Conservation (phyloP, 2,888 invertebrate genomes). For the Lydus trimaculatus region DNA sequence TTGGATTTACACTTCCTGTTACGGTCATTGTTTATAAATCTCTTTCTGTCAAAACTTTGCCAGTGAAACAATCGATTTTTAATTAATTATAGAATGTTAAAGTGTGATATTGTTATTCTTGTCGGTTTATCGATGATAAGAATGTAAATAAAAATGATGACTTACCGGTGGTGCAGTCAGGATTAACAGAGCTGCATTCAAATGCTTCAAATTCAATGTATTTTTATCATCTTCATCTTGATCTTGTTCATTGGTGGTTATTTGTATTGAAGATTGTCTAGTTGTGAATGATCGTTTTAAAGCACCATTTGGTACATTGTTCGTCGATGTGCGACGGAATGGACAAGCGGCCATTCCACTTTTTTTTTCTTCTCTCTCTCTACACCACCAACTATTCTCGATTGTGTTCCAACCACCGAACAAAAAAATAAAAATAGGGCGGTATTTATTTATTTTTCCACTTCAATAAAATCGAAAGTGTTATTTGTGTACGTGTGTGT, state of each 20-base stretch:
- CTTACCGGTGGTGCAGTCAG: conserved; percentile 85
- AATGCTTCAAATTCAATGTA: conserved; percentile 77
- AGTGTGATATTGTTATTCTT: too few species aligned
- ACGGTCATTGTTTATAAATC: too few species aligned
- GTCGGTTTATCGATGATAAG: too few species aligned
- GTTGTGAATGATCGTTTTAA: conserved; percentile 58
- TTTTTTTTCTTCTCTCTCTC: not conserved
- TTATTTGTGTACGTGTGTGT: too few species aligned
- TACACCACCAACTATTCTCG: too few species aligned
- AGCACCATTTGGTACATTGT: conserved; percentile 64
- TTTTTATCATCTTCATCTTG: conserved; percentile 69
- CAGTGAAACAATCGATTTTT: too few species aligned
- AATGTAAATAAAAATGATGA: conserved; percentile 33
- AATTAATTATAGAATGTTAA: too few species aligned
- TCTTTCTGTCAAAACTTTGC: too few species aligned
- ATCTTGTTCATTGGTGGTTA: conserved; percentile 60
- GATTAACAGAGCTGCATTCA: conserved; percentile 81
- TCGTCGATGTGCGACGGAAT: conserved; percentile 66
- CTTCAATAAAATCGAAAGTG: not conserved
- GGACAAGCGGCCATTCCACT: conserved; percentile 61
- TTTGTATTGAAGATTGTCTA: conserved; percentile 72
- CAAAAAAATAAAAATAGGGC: not conserved
- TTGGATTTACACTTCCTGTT: too few species aligned
- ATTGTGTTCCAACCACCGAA: too few species aligned
- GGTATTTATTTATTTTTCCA: not conserved